Evolutionary conservation across 1,140 invertebrate genomes (phyloP), one percentile per base, ranked within the genome.

Genomic region (Scaptomyza montana): DNA sequence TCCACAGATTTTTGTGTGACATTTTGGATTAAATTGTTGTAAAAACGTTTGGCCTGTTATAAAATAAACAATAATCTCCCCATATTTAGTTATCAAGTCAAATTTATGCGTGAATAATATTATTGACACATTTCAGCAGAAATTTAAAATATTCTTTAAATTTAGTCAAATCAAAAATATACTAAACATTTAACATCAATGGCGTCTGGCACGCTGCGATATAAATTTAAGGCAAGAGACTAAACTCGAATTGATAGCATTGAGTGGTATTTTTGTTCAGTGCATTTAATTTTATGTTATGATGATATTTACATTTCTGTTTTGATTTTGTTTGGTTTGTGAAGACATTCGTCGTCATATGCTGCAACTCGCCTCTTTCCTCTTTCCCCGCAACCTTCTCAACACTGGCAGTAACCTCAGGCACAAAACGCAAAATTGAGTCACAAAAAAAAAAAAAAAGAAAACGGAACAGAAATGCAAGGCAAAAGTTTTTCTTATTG

Each of bases 301-400:
- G 57, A 54, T 57, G 64, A 33, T 73, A 62, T 69, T 70, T 71
- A 63, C 28, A 54, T 56, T 72, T 71, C 30, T 43, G 46, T 63
- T 76, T 57, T 74, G 60, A 53, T 75, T 70, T 49, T 36, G 51
- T 75, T 86, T 62, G 74, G 51, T 78, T 78, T 78, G 71, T 86
- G 51, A 77, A 86, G 75, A 69, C 63, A 76, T 77, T 36, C 61
- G 53, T 19, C 62, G 62, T 65, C 59, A 49, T 43, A 61, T 28
- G 12, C 36, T 39, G 1, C 36, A 3, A 39, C 39, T 36, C 8
- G 7, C 33, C 33, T 9, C 8, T 9, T 30, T 2, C 33, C 33
- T 2, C 33, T 9, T 6, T 2, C 33, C 8, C 33, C 39, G 39
- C 39, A 12, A 2, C 10, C 41, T 36, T 25, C 53, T 53, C 33